Base-by-base conservation (phyloP, 2,113 vertebrate genomes). In the Drymodes brunneopygia region DNA sequence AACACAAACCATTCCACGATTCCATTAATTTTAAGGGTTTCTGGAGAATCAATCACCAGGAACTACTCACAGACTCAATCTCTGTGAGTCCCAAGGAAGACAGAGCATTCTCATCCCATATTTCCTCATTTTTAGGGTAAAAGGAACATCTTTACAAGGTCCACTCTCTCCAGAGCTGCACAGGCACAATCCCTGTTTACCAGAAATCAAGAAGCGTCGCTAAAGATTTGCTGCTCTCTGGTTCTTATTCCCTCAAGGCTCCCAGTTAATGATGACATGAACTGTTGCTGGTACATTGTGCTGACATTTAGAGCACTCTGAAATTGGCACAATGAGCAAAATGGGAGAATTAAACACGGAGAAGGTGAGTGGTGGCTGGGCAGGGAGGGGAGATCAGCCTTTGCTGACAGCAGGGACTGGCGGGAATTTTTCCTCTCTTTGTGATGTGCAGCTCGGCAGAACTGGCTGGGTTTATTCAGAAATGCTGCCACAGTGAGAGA, bases 261-360 rank as follows among this genome's bases (percentile, higher is more conserved):
- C 36, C 38, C 48, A 48, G 92, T 93, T 95, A 95, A 95, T 83
- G 94, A 91, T 93, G 83, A 91, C 40, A 83, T 94, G 86, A 95
- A 89, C 73, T 29, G 48, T 40, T 90, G 44, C 50, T 93, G 51
- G 65, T 83, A 17, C 19, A 42, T 83, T 72, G 50, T 13, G 12
- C 64, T 95, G 95, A 93, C 93, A 88, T 93, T 92, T 88, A 72
- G 62, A 93, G 83, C 25, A 2, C 75, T 90, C 88, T 10, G 38
- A 48, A 94, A 86, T 18, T 33, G 74, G 88, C 92, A 86, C 78
- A 31, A 38, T 5, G 51, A 56, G 84, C 66, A 74, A 81, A 93
- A 88, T 21, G 66, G 57, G 64, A 84, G 88, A 96, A 74, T 86
- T 70, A 64, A 95, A 77, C 54, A 29, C 4, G 12, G 74, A 35